A percentile compares a stretch with the other conserved stretches of the same genome.
phyloP scores from a whole-genome alignment of 1,140 invertebrate species.

The Patella vulgata region DNA sequence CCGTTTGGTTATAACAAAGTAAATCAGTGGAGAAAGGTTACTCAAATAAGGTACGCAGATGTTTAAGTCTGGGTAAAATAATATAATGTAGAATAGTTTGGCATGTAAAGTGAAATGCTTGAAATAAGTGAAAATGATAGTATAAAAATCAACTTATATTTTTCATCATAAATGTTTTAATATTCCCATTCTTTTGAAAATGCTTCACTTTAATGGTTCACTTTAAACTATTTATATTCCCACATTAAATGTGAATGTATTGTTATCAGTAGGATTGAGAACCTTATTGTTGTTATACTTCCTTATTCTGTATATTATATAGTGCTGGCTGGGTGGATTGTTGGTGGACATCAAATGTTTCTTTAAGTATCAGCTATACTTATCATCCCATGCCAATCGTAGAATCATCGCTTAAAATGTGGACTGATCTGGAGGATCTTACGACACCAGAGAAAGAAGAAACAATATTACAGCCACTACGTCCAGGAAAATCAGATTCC shows the following conservation, averaged over 20 bases:
- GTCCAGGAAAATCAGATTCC: conserved; percentile 70
- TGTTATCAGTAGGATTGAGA: not conserved
- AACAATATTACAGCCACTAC: conserved; percentile 87
- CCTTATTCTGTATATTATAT: conserved; percentile 22
- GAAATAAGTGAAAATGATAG: too few species aligned
- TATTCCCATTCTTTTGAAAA: too few species aligned
- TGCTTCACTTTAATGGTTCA: too few species aligned
- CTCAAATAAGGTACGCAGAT: conserved; percentile 73
- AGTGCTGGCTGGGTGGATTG: conserved; percentile 92
- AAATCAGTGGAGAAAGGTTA: conserved; percentile 89
- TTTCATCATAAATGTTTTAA: too few species aligned
- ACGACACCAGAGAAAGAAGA: conserved; percentile 95
- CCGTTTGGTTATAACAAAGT: conserved; percentile 64
- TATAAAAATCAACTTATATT: too few species aligned
- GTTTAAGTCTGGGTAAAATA: too few species aligned
- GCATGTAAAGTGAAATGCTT: too few species aligned
- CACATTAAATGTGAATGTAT: too few species aligned
- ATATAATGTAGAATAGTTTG: too few species aligned
- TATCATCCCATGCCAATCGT: conserved; percentile 84
- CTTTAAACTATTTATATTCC: too few species aligned
- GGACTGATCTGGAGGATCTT: conserved; percentile 66
- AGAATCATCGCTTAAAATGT: conserved; percentile 15
- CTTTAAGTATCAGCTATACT: conserved; percentile 87
- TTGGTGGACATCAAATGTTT: conserved; percentile 93
- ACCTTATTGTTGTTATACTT: not conserved